These are phyloP conservation scores for Macrophya annulata DNA, from an alignment of 2,888 invertebrate species.

Conservation along the genomic window DNA sequence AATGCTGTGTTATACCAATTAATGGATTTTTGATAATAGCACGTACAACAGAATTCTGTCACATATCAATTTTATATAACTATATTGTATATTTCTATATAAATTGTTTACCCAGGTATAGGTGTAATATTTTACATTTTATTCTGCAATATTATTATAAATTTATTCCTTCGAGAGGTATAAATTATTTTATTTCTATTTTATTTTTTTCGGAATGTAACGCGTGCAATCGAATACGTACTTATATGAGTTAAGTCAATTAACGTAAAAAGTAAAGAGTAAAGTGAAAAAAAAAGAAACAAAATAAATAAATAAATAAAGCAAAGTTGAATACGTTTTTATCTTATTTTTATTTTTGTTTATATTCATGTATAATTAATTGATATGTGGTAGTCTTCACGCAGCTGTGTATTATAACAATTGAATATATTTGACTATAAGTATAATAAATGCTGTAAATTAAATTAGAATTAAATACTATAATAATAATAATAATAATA, in stretches of 20 bases:
- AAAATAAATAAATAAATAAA: background rate
- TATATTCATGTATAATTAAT: background rate
- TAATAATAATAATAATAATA: slow-evolving; percentile 20
- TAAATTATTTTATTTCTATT: background rate
- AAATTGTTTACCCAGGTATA: background rate
- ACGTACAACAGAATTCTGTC: slow-evolving; percentile 31
- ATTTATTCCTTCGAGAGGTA: background rate
- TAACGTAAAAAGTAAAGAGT: background rate
- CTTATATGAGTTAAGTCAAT: slow-evolving; percentile 25
- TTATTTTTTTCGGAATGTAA: background rate
- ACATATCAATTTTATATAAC: slow-evolving; percentile 12
- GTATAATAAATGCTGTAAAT: slow-evolving; percentile 50
- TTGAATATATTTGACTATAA: slow-evolving; percentile 28
- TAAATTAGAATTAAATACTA: slow-evolving; percentile 40
- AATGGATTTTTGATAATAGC: slow-evolving; percentile 13
- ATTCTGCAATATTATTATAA: background rate
- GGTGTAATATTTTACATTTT: background rate
- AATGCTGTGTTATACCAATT: slow-evolving; percentile 34
- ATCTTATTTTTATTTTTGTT: background rate
- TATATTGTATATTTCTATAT: slow-evolving; percentile 21
- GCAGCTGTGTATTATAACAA: slow-evolving; percentile 39
- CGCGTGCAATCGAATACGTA: slow-evolving; percentile 41
- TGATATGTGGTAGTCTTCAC: slow-evolving; percentile 29
- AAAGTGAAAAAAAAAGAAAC: background rate
- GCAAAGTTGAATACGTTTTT: background rate